Evolutionary conservation across 1,140 invertebrate genomes (phyloP).

Genomic region (Octopus sinensis): DNA sequence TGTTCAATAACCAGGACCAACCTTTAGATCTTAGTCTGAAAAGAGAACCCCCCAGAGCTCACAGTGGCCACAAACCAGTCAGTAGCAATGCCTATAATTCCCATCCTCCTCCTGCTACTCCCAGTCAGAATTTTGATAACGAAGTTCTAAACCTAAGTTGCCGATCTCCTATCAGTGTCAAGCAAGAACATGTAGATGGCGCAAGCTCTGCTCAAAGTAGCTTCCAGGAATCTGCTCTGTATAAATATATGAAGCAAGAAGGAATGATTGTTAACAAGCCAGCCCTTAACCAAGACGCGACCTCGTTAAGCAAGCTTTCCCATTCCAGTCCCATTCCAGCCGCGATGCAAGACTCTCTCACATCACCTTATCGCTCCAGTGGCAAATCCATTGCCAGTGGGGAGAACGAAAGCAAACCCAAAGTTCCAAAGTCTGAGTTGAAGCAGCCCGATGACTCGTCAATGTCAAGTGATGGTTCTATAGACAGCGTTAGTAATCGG

Average conservation of each 20-base stretch:
- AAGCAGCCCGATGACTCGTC: not conserved
- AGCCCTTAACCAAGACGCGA: not conserved
- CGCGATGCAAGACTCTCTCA: not conserved
- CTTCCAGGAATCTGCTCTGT: slow-evolving; percentile 47
- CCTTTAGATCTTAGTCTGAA: slow-evolving; percentile 86
- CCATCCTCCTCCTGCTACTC: slow-evolving; percentile 24
- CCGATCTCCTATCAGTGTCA: slow-evolving; percentile 23
- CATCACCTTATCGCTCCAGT: not conserved
- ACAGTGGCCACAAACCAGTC: slow-evolving; percentile 27
- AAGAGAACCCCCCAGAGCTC: slow-evolving; percentile 48
- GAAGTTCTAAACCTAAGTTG: slow-evolving; percentile 48
- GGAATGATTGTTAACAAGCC: slow-evolving; percentile 34
- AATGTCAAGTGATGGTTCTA: slow-evolving; percentile 19
- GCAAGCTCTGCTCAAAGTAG: slow-evolving; percentile 20
- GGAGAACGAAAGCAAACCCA: not conserved
- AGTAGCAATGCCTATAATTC: slow-evolving; percentile 52
- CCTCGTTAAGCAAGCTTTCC: not conserved
- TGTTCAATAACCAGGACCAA: slow-evolving; percentile 62
- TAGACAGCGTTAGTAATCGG: slow-evolving; percentile 21
- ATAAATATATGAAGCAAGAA: slow-evolving; percentile 50
- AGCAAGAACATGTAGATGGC: slow-evolving; percentile 4
- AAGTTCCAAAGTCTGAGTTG: not conserved
- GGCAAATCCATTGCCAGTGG: not conserved
- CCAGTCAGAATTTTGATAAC: slow-evolving; percentile 29
- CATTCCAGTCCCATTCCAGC: slow-evolving; percentile 17